Percentiles rank a stretch among this genome's conserved stretches.
phyloP scores from a whole-genome alignment of 1,140 invertebrate species.

The Drosophila ananassae region DNA sequence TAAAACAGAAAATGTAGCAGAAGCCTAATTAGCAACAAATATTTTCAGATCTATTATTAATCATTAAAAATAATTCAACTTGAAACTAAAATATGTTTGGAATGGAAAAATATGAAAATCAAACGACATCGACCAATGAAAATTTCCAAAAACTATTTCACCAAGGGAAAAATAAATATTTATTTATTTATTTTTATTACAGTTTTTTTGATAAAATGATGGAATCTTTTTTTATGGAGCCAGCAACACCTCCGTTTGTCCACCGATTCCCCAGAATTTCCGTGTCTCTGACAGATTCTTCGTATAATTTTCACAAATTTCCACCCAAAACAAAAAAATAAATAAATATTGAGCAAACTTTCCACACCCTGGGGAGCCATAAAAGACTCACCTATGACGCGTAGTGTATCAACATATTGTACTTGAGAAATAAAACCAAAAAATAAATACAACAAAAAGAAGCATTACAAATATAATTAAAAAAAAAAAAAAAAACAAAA shows the following conservation, averaged over 20 bases:
- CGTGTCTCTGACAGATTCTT: not conserved
- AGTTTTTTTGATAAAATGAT: not conserved
- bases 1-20: too few relatives aligned
- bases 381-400: not conserved
- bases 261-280: not conserved
- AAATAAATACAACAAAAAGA: not conserved
- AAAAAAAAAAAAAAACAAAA: constrained; percentile 6
- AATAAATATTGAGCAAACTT: constrained; percentile 10
- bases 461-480: not conserved
- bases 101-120: too few relatives aligned
- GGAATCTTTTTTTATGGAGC: not conserved
- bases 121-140: too few relatives aligned
- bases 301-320: constrained; percentile 1
- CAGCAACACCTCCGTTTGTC: not conserved
- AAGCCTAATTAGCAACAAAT: too few relatives aligned
- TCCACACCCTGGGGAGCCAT: constrained; percentile 19
- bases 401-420: constrained; percentile 21
- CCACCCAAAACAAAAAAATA: constrained; percentile 2
- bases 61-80: too few relatives aligned
- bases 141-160: too few relatives aligned
- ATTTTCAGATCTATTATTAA: too few relatives aligned
- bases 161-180: not conserved
- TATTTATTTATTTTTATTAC: not conserved
- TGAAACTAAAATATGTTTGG: too few relatives aligned
- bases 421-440: not conserved